These are phyloP conservation scores for Poeciliopsis infans DNA, from an alignment of 2,797 vertebrate species.

Conservation along the genomic window DNA sequence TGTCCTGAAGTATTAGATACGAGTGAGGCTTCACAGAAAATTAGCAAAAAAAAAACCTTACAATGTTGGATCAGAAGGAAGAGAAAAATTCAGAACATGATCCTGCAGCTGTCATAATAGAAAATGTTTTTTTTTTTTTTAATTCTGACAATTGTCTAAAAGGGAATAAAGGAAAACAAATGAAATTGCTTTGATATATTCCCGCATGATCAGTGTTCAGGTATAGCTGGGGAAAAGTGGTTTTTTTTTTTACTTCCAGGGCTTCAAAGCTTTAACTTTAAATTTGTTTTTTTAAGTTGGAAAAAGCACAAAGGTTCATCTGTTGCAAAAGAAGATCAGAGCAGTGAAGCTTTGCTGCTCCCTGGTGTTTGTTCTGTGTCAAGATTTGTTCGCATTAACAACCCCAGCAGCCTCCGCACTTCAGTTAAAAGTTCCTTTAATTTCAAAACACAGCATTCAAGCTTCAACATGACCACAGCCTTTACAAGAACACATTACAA, in stretches of 20 bases:
- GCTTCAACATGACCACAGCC: slow-evolving; percentile 93
- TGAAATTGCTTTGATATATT: background rate
- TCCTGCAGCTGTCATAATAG: background rate
- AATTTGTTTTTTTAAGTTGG: background rate
- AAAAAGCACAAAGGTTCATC: background rate
- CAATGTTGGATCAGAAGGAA: background rate
- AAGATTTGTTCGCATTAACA: background rate
- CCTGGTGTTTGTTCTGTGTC: slow-evolving; percentile 59
- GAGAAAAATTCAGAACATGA: background rate
- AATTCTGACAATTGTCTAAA: background rate
- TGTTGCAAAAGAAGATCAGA: background rate
- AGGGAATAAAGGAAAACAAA: background rate
- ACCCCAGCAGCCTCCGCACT: slow-evolving; percentile 1
- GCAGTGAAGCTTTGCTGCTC: slow-evolving; percentile 53
- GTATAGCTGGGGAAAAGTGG: background rate
- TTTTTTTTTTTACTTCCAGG: background rate
- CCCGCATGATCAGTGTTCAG: background rate
- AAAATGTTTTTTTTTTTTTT: too few species aligned
- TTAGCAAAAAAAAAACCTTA: background rate
- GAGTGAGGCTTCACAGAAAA: background rate
- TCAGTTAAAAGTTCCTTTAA: slow-evolving; percentile 82
- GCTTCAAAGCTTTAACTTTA: background rate
- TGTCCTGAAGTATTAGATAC: background rate
- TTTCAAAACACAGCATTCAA: slow-evolving; percentile 97
- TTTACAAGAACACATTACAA: slow-evolving; percentile 91